A percentile compares a stretch with the other conserved stretches of the same genome.
These are phyloP conservation scores for Lamellibrachia columna DNA, from an alignment of 2,888 invertebrate species.

Conservation along the genomic window DNA sequence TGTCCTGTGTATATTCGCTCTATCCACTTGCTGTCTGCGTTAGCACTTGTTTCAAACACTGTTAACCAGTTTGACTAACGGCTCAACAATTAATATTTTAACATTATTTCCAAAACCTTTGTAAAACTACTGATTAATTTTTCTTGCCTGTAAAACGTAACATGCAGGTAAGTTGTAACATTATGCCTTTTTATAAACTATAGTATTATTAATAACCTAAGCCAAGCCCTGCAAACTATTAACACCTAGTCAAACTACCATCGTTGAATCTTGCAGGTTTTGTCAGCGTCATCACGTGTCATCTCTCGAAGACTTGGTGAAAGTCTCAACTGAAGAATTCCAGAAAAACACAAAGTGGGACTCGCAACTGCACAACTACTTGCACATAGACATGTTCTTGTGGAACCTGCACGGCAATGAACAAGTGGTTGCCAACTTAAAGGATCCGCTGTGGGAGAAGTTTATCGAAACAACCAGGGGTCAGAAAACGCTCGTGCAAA, in stretches of 20 bases:
- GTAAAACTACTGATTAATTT: too few species aligned
- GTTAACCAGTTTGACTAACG: too few species aligned
- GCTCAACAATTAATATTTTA: too few species aligned
- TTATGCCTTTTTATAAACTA: too few species aligned
- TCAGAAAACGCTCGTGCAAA: slow-evolving; percentile 22
- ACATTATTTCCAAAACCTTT: too few species aligned
- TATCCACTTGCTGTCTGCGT: too few species aligned
- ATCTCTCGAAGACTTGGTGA: not conserved
- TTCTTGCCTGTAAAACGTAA: too few species aligned
- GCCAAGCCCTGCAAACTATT: not conserved
- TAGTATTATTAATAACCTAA: too few species aligned
- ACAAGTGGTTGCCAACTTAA: not conserved
- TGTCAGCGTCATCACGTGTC: not conserved
- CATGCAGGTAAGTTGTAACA: too few species aligned
- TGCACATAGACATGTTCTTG: not conserved
- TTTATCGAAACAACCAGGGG: slow-evolving; percentile 16
- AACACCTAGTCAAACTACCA: not conserved
- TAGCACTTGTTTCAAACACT: too few species aligned
- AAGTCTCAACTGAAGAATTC: not conserved
- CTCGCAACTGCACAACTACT: slow-evolving; percentile 8
- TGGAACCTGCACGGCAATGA: not conserved
- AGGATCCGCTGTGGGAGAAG: slow-evolving; percentile 27
- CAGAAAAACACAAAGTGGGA: not conserved
- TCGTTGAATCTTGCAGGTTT: not conserved
- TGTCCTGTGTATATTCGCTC: too few species aligned